Conservation (phyloP, 1,140 invertebrate genomes). For the Pollicipes pollicipes region DNA sequence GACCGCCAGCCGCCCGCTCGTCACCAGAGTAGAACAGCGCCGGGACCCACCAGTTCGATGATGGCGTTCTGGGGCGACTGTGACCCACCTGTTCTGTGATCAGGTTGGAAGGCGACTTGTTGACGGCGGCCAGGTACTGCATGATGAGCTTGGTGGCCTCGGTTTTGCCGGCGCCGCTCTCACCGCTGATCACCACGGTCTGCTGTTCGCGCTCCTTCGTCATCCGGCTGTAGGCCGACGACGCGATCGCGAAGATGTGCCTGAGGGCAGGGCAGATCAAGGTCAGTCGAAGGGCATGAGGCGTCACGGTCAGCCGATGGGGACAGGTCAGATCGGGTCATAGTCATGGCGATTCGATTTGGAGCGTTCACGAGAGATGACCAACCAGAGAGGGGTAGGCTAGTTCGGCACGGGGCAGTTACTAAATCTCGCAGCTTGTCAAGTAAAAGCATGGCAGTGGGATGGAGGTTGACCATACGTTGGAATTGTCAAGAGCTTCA, state of each 20-base stretch:
- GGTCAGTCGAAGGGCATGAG: neutral
- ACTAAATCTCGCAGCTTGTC: too few relatives aligned
- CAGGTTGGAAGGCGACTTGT: conserved; percentile 57
- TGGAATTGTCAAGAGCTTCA: too few relatives aligned
- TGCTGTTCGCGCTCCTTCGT: conserved; percentile 36
- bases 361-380: neutral
- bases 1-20: too few relatives aligned
- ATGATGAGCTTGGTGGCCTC: conserved; percentile 91
- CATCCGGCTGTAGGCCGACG: conserved; percentile 63
- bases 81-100: conserved; percentile 50
- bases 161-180: conserved; percentile 89
- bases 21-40: too few relatives aligned
- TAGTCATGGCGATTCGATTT: neutral
- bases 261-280: conserved; percentile 26
- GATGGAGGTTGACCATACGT: too few relatives aligned
- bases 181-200: conserved; percentile 84
- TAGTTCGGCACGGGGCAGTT: too few relatives aligned
- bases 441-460: too few relatives aligned
- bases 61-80: too few relatives aligned
- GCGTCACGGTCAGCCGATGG: neutral
- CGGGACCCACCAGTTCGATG: too few relatives aligned
- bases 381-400: neutral
- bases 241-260: conserved; percentile 85
- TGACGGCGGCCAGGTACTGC: conserved; percentile 81
- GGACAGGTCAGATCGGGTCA: neutral